Evolutionary conservation across 2,113 vertebrate genomes (phyloP).

Genomic region (Synchiropus splendidus): DNA sequence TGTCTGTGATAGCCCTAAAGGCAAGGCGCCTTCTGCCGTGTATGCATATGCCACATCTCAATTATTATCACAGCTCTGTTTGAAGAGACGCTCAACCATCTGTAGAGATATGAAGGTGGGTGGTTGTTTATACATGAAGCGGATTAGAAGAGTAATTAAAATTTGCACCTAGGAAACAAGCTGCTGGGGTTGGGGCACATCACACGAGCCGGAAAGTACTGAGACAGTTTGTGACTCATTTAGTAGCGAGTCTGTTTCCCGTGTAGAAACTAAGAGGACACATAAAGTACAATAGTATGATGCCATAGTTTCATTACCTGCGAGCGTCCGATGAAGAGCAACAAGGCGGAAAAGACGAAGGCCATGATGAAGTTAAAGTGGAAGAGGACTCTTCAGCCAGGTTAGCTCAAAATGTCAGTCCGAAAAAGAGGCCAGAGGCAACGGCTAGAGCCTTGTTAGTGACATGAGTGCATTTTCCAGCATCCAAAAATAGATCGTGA

Average conservation of each 20-base stretch:
- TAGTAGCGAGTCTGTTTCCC: no score
- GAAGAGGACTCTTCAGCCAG: slow-evolving; percentile 18
- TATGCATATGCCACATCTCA: not conserved
- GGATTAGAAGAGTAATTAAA: no score
- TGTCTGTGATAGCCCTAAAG: no score
- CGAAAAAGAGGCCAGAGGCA: slow-evolving; percentile 15
- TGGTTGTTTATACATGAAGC: slow-evolving; percentile 1
- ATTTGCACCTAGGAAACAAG: no score
- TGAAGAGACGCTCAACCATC: slow-evolving; percentile 6
- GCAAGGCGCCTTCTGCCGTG: slow-evolving; percentile 4
- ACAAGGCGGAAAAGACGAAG: slow-evolving; percentile 21
- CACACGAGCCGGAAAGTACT: no score
- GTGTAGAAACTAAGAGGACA: no score
- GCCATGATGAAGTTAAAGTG: slow-evolving; percentile 47
- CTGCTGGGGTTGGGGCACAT: no score
- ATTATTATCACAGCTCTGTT: slow-evolving; percentile 3
- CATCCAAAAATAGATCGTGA: slow-evolving; percentile 1
- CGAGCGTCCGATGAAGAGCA: slow-evolving; percentile 36
- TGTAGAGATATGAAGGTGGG: slow-evolving; percentile 7
- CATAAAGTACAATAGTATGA: no score
- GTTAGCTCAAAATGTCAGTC: slow-evolving; percentile 32
- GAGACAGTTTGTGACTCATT: no score
- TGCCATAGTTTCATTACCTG: slow-evolving; percentile 57
- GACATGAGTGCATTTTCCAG: slow-evolving; percentile 16
- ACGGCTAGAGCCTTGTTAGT: slow-evolving; percentile 22